Base-by-base conservation (phyloP, 2,888 invertebrate species). In the Spodoptera littoralis region DNA sequence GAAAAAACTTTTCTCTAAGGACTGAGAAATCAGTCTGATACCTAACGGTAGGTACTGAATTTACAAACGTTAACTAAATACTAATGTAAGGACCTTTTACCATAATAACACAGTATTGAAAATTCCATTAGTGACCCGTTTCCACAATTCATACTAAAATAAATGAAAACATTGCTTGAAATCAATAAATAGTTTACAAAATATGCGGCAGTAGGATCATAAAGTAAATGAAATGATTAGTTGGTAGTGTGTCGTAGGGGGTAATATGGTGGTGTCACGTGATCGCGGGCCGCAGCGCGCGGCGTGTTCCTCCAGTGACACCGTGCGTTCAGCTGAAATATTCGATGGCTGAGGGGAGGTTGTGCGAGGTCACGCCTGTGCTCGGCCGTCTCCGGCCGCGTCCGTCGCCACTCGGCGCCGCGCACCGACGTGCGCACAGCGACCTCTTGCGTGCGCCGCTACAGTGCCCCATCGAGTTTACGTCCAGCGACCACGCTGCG, bases 331-430 rank as follows among this genome's bases (percentile, higher is more conserved):
- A 83, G 88, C 87, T 90, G 87, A 90, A 91, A 87, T 85, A 87
- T 87, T 88, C 87, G 89, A 90, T 89, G 84, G 91, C 82, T 86
- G 89, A 80, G 89, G 82, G 90, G 94, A 82, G 92, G 95, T 81
- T 91, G 95, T 86, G 89, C 93, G 91, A 90, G 95, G 91, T 90
- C 92, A 91, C 93, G 94, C 88, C 90, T 90, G 85, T 83, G 87
- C 73, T 88, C 91, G 83, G 90, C 88, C 67, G 89, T 84, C 66
- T 89, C 87, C 77, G 90, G 73, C 60, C 60, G 58, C 67, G 78
- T 83, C 77, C 92, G 92, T 67, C 65, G 85, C 87, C 52, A 86
- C 83, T 81, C 93, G 95, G 71, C 59, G 70, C 83, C 87, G 65
- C 90, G 88, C 63, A 86, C 91, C 68, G 90, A 86, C 91, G 90